These are phyloP conservation scores for Drosophila differens DNA, from an alignment of 2,888 invertebrate genomes.

Conservation along the genomic window DNA sequence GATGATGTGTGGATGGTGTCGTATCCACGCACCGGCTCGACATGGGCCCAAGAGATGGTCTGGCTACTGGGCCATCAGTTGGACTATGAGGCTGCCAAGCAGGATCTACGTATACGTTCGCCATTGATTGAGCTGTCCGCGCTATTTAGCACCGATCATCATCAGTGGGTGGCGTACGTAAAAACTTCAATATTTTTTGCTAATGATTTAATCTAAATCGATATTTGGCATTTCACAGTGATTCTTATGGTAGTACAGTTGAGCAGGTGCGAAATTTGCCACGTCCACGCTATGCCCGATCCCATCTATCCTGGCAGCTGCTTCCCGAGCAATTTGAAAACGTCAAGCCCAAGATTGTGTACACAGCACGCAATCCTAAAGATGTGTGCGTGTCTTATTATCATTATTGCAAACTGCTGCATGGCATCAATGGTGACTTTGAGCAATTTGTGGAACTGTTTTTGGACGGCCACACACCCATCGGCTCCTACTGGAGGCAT, in stretches of 20 bases:
- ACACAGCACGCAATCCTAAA: constrained; percentile 95
- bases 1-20: constrained; percentile 95
- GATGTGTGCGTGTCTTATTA: constrained; percentile 96
- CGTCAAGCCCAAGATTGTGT: constrained; percentile 93
- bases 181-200: constrained; percentile 42
- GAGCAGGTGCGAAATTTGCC: constrained; percentile 89
- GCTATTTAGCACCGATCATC: constrained; percentile 88
- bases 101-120: constrained; percentile 87
- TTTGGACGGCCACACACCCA: constrained; percentile 88
- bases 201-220: background rate
- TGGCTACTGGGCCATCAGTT: constrained; percentile 94
- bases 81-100: constrained; percentile 91
- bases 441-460: constrained; percentile 92
- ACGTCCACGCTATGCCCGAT: constrained; percentile 91
- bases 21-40: constrained; percentile 96
- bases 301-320: constrained; percentile 90
- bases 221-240: constrained; percentile 49
- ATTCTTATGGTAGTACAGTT: constrained; percentile 89
- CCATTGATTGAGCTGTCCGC: constrained; percentile 91
- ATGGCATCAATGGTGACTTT: constrained; percentile 88
- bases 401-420: constrained; percentile 91
- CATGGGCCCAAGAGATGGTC: constrained; percentile 97
- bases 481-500: constrained; percentile 89
- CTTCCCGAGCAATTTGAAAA: constrained; percentile 88
- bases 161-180: constrained; percentile 88